Evolutionary conservation across 2,888 invertebrate species (phyloP), one percentile per base, ranked within the genome.

Genomic region (Apocheima hispidaria): DNA sequence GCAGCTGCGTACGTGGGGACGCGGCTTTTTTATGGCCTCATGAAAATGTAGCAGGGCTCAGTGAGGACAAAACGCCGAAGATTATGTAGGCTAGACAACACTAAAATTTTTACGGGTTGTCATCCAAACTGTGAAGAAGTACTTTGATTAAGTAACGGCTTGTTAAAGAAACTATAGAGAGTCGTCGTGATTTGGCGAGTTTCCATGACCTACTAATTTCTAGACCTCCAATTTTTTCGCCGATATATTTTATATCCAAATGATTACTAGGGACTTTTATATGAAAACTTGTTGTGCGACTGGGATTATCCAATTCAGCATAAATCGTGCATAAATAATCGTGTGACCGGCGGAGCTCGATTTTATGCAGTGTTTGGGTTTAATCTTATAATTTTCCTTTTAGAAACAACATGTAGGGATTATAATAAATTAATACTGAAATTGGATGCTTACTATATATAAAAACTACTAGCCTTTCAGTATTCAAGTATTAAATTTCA

Each of bases 1-100:
- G 83, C 82, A 82, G 79, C 81, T 79, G 81, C 71, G 76, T 74
- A 75, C 75, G 75, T 71, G 71, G 72, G 67, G 66, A 68, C 63
- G 70, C 63, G 67, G 62, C 65, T 72, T 71, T 67, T 76, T 76
- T 77, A 77, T 76, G 63, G 60, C 70, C 64, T 69, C 69, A 70
- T 77, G 73, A 77, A 76, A 75, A 72, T 75, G 76, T 77, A 75
- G 70, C 72, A 68, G 64, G 60, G 54, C 66, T 60, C 60, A 59
- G 63, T 63, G 55, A 61, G 55, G 57, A 69, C 66, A 66, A 71
- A 60, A 64, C 48, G 48, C 60, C 65, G 52, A 63, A 63, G 60
- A 70, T 65, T 60, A 63, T 65, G 62, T 63, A 57, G 50, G 44
- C 66, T 60, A 65, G 60, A 66, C 65, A 71, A 52, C 56, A 60